phyloP scores from a whole-genome alignment of 1,140 invertebrate species.

The Macrosteles quadrilineatus region DNA sequence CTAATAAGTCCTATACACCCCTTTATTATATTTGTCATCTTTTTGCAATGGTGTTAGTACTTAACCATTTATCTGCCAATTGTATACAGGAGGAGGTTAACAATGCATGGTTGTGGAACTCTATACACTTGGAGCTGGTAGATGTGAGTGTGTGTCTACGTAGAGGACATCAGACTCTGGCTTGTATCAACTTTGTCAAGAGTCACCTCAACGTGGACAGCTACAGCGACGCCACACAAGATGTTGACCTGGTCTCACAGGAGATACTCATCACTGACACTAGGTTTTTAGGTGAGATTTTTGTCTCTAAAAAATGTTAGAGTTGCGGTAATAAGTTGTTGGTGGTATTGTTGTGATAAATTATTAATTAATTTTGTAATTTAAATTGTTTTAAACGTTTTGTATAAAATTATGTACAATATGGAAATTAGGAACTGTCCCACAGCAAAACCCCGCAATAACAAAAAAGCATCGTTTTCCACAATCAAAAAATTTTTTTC shows the following conservation, averaged over 20 bases:
- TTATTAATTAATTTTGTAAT: background rate
- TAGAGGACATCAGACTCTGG: constrained; percentile 59
- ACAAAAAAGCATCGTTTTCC: too few relatives aligned
- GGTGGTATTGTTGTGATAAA: background rate
- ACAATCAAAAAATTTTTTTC: too few relatives aligned
- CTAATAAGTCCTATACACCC: too few relatives aligned
- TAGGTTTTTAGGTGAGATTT: constrained; percentile 53
- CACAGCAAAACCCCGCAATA: too few relatives aligned
- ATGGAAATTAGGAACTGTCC: too few relatives aligned
- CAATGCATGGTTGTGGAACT: constrained; percentile 68
- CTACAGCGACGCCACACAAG: constrained; percentile 84
- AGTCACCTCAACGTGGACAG: constrained; percentile 82
- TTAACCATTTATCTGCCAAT: too few relatives aligned
- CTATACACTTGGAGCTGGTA: constrained; percentile 81
- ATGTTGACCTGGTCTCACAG: constrained; percentile 90
- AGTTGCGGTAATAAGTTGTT: background rate
- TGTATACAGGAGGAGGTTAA: constrained; percentile 21
- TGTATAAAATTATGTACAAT: too few relatives aligned
- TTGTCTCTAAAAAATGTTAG: too few relatives aligned
- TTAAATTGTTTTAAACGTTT: too few relatives aligned
- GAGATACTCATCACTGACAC: constrained; percentile 88
- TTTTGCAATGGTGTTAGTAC: too few relatives aligned
- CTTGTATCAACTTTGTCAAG: constrained; percentile 90
- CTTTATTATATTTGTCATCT: too few relatives aligned
- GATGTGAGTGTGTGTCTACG: constrained; percentile 81